Conservation (phyloP, 2,113 vertebrate species). For the Heteronetta atricapilla region DNA sequence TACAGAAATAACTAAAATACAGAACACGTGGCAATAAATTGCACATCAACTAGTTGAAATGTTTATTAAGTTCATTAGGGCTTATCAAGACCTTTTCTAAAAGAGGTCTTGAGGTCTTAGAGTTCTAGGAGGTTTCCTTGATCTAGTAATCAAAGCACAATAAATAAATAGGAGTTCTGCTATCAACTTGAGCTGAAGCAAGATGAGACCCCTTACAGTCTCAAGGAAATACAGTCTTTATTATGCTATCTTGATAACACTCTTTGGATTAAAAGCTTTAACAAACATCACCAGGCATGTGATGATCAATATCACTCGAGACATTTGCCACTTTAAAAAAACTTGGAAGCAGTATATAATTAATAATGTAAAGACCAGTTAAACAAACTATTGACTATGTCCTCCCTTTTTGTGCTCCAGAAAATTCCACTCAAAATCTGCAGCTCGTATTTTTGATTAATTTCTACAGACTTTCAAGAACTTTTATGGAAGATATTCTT, state of each 20-base stretch:
- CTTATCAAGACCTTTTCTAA: background rate
- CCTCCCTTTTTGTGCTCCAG: background rate
- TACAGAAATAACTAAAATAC: background rate
- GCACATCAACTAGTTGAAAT: background rate
- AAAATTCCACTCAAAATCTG: background rate
- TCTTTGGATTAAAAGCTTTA: slow-evolving; percentile 6
- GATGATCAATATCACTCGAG: background rate
- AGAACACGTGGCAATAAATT: background rate
- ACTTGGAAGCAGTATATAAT: background rate
- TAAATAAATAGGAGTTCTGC: slow-evolving; percentile 7
- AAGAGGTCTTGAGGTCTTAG: background rate
- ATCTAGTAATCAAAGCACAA: background rate
- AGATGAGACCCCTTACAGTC: background rate
- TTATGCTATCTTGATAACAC: background rate
- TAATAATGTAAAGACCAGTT: background rate
- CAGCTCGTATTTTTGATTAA: background rate
- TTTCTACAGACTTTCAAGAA: background rate
- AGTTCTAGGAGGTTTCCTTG: background rate
- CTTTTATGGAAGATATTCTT: background rate
- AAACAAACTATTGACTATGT: background rate
- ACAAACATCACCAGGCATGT: background rate
- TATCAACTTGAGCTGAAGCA: background rate
- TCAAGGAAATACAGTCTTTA: background rate
- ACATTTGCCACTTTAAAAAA: background rate
- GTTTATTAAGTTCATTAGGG: background rate